Conservation (phyloP, 2,113 vertebrate species). For the Bos taurus region ARS-UCD2.0 NC_037328.1:51594001-51594500, state of each 20-base stretch:
- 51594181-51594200: fast-evolving
- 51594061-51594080: not conserved
- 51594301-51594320: not conserved
- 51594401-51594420: not conserved
- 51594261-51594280: not conserved
- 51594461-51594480: not conserved
- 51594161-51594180: not conserved
- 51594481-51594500: not conserved
- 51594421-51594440: not conserved
- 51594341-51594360: not conserved
- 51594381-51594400: not conserved
- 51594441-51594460: not conserved
- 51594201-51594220: not conserved
- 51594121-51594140: not conserved
- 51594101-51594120: not conserved
- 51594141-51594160: not conserved
- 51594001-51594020: not conserved
- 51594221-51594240: not conserved
- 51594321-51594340: not conserved
- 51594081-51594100: not conserved
- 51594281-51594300: not conserved
- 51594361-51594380: not conserved
- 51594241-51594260: not conserved
- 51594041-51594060: not conserved
- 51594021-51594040: not conserved